Percentiles rank a stretch among this genome's conserved stretches.
These are phyloP conservation scores for Limnodromus scolopaceus DNA, from an alignment of 2,797 vertebrate genomes.

Conservation along the genomic window DNA sequence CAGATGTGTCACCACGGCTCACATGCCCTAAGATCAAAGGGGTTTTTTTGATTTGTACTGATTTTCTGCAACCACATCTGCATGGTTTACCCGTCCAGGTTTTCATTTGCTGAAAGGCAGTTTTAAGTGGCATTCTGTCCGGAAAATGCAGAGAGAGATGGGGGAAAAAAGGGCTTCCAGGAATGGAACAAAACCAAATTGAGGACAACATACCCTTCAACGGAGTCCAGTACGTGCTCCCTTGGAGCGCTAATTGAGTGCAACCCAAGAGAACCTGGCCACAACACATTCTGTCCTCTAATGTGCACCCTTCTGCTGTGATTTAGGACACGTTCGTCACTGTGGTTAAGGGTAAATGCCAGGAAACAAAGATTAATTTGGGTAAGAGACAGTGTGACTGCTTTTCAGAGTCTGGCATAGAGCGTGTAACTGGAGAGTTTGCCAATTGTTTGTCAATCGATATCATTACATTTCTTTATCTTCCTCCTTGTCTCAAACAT, in stretches of 20 bases:
- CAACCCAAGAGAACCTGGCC: neutral
- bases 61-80: neutral
- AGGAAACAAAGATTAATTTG: constrained; percentile 6
- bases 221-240: neutral
- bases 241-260: neutral
- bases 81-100: neutral
- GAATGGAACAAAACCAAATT: neutral
- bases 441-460: neutral
- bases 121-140: neutral
- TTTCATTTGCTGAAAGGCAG: neutral
- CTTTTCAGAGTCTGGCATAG: neutral
- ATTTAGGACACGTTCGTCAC: neutral
- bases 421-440: neutral
- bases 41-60: neutral
- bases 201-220: neutral
- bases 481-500: neutral
- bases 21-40: neutral
- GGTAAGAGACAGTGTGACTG: neutral
- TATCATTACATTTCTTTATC: neutral
- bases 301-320: neutral
- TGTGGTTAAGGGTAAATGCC: neutral
- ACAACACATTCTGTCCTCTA: neutral
- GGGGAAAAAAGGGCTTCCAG: neutral
- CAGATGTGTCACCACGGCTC: neutral
- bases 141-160: neutral